These are phyloP conservation scores for Agapetus fuscipes DNA, from an alignment of 2,888 invertebrate species.

Conservation along the genomic window DNA sequence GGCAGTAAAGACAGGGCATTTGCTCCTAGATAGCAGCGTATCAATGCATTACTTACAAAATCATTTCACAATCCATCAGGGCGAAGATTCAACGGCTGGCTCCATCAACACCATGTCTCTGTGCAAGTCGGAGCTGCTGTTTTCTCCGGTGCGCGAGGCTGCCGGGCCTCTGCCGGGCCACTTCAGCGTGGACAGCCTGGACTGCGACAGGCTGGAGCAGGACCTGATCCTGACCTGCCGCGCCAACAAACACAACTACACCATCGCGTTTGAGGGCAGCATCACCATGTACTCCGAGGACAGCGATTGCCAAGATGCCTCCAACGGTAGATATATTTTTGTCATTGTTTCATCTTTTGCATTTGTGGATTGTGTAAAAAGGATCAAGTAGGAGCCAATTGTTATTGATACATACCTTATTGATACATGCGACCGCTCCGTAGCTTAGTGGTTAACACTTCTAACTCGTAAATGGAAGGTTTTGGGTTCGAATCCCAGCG, in stretches of 20 bases:
- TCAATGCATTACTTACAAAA: too few relatives aligned
- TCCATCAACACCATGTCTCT: constrained; percentile 77
- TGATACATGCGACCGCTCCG: too few relatives aligned
- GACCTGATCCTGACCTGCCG: constrained; percentile 86
- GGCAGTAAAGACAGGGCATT: too few relatives aligned
- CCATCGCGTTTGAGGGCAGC: constrained; percentile 89
- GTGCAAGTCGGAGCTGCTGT: constrained; percentile 83
- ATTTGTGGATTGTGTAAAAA: too few relatives aligned
- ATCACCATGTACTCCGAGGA: constrained; percentile 77
- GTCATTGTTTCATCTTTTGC: too few relatives aligned
- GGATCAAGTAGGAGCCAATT: too few relatives aligned
- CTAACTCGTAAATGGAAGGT: too few relatives aligned
- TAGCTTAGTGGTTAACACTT: too few relatives aligned
- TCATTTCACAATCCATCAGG: too few relatives aligned
- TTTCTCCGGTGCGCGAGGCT: constrained; percentile 82
- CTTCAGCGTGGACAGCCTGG: constrained; percentile 85
- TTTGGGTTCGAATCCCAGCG: too few relatives aligned
- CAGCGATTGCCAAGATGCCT: constrained; percentile 49
- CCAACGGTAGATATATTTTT: constrained; percentile 9
- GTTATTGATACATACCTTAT: too few relatives aligned
- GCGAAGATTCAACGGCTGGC: constrained; percentile 64
- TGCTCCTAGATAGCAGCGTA: too few relatives aligned
- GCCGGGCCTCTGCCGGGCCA: constrained; percentile 58
- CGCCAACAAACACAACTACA: constrained; percentile 90
- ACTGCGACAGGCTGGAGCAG: constrained; percentile 73